These are phyloP conservation scores for Solen grandis DNA, from an alignment of 1,140 invertebrate genomes.

Conservation along the genomic window DNA sequence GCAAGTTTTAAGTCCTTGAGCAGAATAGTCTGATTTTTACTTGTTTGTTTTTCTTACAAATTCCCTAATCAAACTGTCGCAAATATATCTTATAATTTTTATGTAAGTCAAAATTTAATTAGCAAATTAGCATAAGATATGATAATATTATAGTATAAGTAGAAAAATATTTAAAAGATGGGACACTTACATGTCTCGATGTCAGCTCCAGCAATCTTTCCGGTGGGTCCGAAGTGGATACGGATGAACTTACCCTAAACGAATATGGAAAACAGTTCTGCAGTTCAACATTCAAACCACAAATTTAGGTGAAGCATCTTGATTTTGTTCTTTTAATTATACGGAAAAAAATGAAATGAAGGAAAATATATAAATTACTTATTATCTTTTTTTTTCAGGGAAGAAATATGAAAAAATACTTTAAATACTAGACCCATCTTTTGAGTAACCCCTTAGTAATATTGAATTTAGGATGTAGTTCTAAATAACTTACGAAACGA, in stretches of 20 bases:
- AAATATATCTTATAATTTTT: neutral
- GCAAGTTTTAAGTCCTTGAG: neutral
- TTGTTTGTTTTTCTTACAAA: neutral
- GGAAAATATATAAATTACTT: neutral
- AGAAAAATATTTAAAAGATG: neutral
- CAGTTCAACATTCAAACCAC: neutral
- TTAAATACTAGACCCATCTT: too few relatives aligned
- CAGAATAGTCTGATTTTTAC: neutral
- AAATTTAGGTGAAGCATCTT: too few relatives aligned
- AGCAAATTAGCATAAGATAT: neutral
- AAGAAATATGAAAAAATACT: neutral
- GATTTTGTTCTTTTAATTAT: too few relatives aligned
- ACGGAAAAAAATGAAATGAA: neutral
- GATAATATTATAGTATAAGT: slow-evolving; percentile 44
- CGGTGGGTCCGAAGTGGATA: slow-evolving; percentile 99
- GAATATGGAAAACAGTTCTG: slow-evolving; percentile 28
- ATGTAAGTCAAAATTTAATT: neutral
- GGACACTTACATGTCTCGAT: slow-evolving; percentile 99
- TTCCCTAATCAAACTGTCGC: neutral
- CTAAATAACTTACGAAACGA: slow-evolving; percentile 86
- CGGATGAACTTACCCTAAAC: slow-evolving; percentile 96
- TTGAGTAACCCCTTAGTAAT: too few relatives aligned
- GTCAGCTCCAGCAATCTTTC: slow-evolving; percentile 99
- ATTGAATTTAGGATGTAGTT: too few relatives aligned
- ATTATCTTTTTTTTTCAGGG: neutral